Evolutionary conservation across 2,797 vertebrate species (phyloP).

Genomic region (Clarias fuscus): DNA sequence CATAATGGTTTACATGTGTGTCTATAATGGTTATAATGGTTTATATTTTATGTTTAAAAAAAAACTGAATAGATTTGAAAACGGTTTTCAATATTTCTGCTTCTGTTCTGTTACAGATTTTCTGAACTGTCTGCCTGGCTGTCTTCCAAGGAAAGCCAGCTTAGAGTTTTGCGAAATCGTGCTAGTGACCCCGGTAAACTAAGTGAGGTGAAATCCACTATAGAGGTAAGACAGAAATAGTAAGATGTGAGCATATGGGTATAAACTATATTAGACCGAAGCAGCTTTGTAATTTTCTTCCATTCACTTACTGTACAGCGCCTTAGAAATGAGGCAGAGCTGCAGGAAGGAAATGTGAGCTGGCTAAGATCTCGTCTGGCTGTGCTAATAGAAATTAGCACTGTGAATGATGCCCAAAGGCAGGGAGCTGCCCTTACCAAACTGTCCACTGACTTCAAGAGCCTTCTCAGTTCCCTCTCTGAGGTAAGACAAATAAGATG

Average conservation of each 20-base stretch:
- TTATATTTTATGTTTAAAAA: background rate
- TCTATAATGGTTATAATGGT: too few relatives aligned
- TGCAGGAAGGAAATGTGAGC: slow-evolving; percentile 83
- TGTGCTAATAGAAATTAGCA: slow-evolving; percentile 78
- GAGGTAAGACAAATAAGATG: slow-evolving; percentile 75
- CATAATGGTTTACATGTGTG: background rate
- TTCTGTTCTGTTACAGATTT: slow-evolving; percentile 71
- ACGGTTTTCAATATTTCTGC: background rate
- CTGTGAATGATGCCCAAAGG: slow-evolving; percentile 82
- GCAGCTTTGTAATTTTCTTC: background rate
- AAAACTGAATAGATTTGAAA: background rate
- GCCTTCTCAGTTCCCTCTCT: slow-evolving; percentile 77
- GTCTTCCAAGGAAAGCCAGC: slow-evolving; percentile 82
- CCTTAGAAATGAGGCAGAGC: slow-evolving; percentile 67
- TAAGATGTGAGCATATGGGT: background rate
- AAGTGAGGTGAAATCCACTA: slow-evolving; percentile 76
- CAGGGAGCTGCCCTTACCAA: slow-evolving; percentile 81
- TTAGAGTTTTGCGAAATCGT: slow-evolving; percentile 80
- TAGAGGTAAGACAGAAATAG: slow-evolving; percentile 73
- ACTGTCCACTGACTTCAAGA: slow-evolving; percentile 85
- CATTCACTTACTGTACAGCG: slow-evolving; percentile 35
- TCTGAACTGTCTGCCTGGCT: slow-evolving; percentile 88
- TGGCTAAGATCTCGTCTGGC: slow-evolving; percentile 90
- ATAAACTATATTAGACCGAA: background rate
- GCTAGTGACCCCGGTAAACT: slow-evolving; percentile 81